Evolutionary conservation across 2,797 vertebrate genomes (phyloP), one percentile per base, ranked within the genome.

Genomic region (Mastacembelus armatus): DNA sequence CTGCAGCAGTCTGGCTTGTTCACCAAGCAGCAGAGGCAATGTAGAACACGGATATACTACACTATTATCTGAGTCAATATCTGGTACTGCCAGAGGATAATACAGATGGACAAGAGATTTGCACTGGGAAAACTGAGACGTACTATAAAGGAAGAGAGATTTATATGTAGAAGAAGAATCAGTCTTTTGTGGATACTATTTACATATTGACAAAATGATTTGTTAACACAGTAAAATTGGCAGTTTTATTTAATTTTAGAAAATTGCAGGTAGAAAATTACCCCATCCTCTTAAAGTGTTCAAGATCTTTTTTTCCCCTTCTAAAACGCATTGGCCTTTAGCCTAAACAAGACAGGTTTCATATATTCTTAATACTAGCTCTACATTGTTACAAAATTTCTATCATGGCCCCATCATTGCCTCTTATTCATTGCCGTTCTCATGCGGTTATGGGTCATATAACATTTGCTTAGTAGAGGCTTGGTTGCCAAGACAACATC

Each of bases 1-100:
- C 73, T 48, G 75, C 58, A 70, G 77, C 71, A 74, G 78, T 67
- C 84, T 78, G 81, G 71, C 77, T 80, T 85, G 77, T 91, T 84
- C 87, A 30, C 62, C 27, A 39, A 70, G 72, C 62, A 51, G 72
- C 71, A 49, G 66, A 80, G 70, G 62, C 66, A 32, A 71, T 88
- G 88, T 89, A 49, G 60, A 79, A 85, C 85, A 85, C 19, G 7
- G 74, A 77, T 83, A 74, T 42, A 40, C 61, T 61, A 16, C 71
- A 45, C 68, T 66, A 54, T 78, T 77, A 85, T 90, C 80, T 84
- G 77, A 48, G 82, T 78, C 78, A 52, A 71, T 77, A 83, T 86
- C 89, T 86, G 67, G 70, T 74, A 2, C 74, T 83, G 84, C 81
- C 84, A 81, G 67, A 71, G 61, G 67, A 84, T 58, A 61, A 78